Percentiles rank a stretch among this genome's conserved stretches.
Conservation (phyloP, 2,888 invertebrate genomes). For the Ophonus ardosiacus region DNA sequence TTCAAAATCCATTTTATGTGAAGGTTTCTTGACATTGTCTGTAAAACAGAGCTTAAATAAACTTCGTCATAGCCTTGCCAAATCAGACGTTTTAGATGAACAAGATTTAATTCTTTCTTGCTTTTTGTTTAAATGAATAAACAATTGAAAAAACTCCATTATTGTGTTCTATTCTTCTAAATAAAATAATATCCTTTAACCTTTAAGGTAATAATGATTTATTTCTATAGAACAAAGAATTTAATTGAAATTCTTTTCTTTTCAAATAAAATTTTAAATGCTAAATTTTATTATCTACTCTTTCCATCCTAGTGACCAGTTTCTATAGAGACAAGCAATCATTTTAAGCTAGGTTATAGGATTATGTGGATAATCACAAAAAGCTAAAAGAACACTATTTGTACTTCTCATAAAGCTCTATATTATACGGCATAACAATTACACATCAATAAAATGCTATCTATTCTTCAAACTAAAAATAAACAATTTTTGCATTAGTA, state of each 20-base stretch:
- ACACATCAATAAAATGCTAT: too few relatives aligned
- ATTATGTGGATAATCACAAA: too few relatives aligned
- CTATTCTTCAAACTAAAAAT: too few relatives aligned
- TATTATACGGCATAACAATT: too few relatives aligned
- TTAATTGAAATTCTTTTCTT: background rate
- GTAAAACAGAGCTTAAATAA: too few relatives aligned
- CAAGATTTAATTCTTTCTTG: background rate
- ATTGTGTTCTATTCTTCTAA: background rate
- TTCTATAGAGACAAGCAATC: background rate
- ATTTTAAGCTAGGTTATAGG: too few relatives aligned
- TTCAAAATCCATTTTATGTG: too few relatives aligned
- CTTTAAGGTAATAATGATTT: background rate
- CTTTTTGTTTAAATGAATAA: background rate
- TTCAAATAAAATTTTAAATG: background rate
- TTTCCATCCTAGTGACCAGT: conserved; percentile 38
- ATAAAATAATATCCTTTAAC: background rate
- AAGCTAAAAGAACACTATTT: too few relatives aligned
- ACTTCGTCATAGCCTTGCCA: too few relatives aligned
- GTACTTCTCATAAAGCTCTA: too few relatives aligned
- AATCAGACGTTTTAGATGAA: background rate
- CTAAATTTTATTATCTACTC: conserved; percentile 55
- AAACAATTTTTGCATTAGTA: too few relatives aligned
- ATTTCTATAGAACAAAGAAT: background rate
- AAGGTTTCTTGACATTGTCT: too few relatives aligned
- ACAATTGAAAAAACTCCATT: background rate